Percentiles rank a stretch among this genome's conserved stretches.
phyloP scores from a whole-genome alignment of 2,797 vertebrate species.

The Tenualosa thibaudeaui region DNA sequence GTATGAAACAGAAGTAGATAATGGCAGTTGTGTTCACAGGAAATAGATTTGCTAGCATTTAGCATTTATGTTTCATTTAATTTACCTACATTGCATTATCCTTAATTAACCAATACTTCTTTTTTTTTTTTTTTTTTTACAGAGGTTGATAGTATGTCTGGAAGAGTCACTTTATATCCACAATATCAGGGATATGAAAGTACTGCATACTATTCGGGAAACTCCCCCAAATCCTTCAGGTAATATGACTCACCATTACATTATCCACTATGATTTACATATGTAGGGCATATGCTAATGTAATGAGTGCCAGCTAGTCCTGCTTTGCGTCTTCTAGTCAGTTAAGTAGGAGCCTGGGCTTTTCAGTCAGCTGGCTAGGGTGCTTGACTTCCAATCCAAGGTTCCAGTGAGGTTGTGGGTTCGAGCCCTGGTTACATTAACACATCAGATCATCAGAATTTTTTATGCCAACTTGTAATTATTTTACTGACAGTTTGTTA shows the following conservation, averaged over 20 bases:
- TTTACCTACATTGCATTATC: background rate
- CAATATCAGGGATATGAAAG: slow-evolving; percentile 99
- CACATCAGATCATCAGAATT: background rate
- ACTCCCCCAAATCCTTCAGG: slow-evolving; percentile 97
- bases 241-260: slow-evolving; percentile 49
- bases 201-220: slow-evolving; percentile 97
- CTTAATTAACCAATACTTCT: background rate
- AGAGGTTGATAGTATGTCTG: slow-evolving; percentile 98
- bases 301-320: no score
- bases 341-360: no score
- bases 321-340: no score
- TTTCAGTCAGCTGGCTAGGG: no score
- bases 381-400: no score
- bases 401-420: no score
- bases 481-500: background rate
- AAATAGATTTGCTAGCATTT: background rate
- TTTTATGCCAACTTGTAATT: background rate
- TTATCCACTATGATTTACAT: background rate
- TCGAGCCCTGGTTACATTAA: no score
- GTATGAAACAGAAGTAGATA: background rate
- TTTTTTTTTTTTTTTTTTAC: slow-evolving; percentile 32
- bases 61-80: background rate
- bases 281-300: background rate
- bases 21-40: background rate
- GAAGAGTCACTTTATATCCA: slow-evolving; percentile 99